Percentiles rank a stretch among this genome's conserved stretches.
Evolutionary conservation across 2,797 vertebrate genomes (phyloP).

Genomic region (Oophaga sylvatica): DNA sequence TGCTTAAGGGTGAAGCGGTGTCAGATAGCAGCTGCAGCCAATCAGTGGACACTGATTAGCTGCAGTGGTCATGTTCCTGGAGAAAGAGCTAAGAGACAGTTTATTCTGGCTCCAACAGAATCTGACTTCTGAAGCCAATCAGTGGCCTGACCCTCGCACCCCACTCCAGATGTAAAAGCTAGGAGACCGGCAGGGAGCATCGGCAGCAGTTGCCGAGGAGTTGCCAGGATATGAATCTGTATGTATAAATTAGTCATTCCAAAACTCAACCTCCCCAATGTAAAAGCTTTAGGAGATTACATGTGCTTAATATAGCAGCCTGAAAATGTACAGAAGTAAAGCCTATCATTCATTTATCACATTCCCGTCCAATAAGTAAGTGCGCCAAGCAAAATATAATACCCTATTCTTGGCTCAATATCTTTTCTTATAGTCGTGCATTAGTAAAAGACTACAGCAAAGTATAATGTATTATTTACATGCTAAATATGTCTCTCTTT

Average conservation of each 20-base stretch:
- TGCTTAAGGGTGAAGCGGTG: too few species aligned
- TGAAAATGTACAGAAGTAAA: conserved; percentile 28
- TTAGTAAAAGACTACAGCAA: conserved; percentile 15
- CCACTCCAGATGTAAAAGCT: too few species aligned
- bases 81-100: too few species aligned
- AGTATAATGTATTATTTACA: conserved; percentile 18
- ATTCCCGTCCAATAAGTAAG: not conserved
- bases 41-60: too few species aligned
- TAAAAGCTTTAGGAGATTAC: conserved; percentile 5
- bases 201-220: too few species aligned
- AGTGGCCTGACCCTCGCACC: too few species aligned
- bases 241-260: not conserved
- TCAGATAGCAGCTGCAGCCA: too few species aligned
- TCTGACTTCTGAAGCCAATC: too few species aligned
- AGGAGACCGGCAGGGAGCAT: too few species aligned
- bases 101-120: too few species aligned
- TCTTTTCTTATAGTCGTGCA: conserved; percentile 25
- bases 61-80: too few species aligned
- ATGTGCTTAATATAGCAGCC: conserved; percentile 17
- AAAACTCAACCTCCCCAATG: not conserved
- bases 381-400: not conserved
- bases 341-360: not conserved
- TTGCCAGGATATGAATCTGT: not conserved
- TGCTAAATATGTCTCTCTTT: not conserved
- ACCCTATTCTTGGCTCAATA: not conserved